Conservation (phyloP, 2,888 invertebrate genomes). For the Alsophila aescularia region DNA sequence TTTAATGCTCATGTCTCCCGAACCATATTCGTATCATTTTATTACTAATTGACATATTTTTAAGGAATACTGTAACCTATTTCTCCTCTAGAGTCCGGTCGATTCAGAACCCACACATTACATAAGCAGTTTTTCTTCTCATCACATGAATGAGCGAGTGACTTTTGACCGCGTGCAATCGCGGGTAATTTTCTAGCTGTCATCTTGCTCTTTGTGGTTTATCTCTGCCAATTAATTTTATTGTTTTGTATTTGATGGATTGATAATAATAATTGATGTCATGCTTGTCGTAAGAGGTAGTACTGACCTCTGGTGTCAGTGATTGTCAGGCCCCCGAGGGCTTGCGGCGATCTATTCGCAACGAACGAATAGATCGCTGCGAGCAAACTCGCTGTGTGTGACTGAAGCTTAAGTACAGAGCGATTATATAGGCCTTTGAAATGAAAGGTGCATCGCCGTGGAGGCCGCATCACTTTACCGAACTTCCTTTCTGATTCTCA, state of each 20-base stretch:
- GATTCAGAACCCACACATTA: neutral
- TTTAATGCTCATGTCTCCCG: too few species aligned
- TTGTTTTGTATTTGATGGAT: neutral
- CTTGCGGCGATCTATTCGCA: neutral
- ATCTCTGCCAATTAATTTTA: neutral
- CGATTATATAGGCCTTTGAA: neutral
- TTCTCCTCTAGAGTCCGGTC: neutral
- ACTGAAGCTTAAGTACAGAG: neutral
- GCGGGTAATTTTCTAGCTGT: neutral
- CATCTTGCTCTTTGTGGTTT: neutral
- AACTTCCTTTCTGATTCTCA: neutral
- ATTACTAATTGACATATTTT: too few species aligned
- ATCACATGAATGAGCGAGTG: neutral
- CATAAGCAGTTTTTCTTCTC: neutral
- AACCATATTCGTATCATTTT: too few species aligned
- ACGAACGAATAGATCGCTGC: neutral
- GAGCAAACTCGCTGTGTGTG: neutral
- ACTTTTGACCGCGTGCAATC: neutral
- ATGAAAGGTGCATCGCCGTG: constrained; percentile 6
- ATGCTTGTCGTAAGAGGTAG: too few species aligned
- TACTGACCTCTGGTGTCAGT: too few species aligned
- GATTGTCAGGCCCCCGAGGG: too few species aligned
- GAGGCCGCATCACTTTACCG: neutral
- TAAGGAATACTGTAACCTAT: too few species aligned
- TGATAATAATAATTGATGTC: too few species aligned